Evolutionary conservation across 2,113 vertebrate species (phyloP).

Genomic region (Ursus arctos): DNA sequence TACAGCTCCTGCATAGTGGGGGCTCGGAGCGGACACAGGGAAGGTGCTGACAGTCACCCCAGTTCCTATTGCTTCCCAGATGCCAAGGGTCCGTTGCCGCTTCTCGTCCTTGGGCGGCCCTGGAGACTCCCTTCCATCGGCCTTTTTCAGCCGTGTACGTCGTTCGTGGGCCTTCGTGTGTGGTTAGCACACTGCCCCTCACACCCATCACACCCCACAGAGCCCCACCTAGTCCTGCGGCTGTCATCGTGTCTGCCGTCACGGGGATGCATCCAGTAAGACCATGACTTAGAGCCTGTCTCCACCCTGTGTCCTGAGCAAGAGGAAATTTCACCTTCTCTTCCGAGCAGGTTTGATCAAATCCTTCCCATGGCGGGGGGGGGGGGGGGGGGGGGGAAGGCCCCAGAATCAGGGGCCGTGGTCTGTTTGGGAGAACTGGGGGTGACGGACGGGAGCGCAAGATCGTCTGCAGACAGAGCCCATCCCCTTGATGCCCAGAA

Average conservation of each 20-base stretch:
- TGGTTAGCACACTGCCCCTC: fast-evolving
- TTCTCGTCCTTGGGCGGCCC: not conserved
- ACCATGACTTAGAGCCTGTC: not conserved
- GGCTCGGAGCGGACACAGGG: not conserved
- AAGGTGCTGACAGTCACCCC: not conserved
- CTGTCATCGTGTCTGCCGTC: not conserved
- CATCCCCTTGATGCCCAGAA: not conserved
- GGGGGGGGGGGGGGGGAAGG: too few relatives aligned
- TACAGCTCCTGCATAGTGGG: fast-evolving
- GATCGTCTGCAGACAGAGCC: not conserved
- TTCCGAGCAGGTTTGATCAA: not conserved
- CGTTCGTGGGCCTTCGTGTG: fast-evolving
- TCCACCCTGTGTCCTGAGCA: not conserved
- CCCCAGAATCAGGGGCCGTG: not conserved
- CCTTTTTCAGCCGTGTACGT: fast-evolving
- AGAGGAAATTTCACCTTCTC: not conserved
- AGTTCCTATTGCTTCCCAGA: not conserved
- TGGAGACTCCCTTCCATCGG: not conserved
- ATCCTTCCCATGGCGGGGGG: not conserved
- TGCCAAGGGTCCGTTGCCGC: too few relatives aligned
- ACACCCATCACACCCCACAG: fast-evolving
- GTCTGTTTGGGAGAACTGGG: not conserved
- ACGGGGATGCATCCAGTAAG: not conserved
- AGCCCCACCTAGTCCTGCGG: not conserved
- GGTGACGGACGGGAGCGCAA: not conserved